phyloP scores from a whole-genome alignment of 2,113 vertebrate species.

The Macquaria australasica region DNA sequence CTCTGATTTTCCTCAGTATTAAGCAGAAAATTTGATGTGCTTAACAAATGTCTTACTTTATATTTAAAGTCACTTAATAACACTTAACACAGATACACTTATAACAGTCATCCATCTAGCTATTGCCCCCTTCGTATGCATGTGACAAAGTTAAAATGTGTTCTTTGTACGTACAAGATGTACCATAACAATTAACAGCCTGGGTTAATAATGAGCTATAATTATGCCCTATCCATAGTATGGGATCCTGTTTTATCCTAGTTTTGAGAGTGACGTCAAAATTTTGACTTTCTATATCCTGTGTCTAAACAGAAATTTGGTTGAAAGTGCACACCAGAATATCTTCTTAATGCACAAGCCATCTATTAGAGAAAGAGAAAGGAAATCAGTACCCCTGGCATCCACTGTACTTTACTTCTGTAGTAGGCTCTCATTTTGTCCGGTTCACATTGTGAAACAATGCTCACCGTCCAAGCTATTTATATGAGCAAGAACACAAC shows the following conservation, averaged over 20 bases:
- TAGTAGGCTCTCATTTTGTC: background rate
- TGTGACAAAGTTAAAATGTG: slow-evolving; percentile 8
- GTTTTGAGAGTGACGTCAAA: background rate
- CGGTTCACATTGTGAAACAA: background rate
- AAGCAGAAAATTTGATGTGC: background rate
- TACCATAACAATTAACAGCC: slow-evolving; percentile 60
- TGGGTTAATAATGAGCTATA: slow-evolving; percentile 41
- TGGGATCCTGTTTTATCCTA: slow-evolving; percentile 28
- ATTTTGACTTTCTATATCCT: background rate
- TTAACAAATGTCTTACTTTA: background rate
- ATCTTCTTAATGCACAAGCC: background rate
- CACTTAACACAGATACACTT: background rate
- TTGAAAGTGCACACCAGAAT: background rate
- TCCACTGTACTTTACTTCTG: background rate
- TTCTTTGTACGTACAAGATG: slow-evolving; percentile 49
- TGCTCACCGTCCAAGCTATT: slow-evolving; percentile 2
- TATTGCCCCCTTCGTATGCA: background rate
- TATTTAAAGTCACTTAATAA: background rate
- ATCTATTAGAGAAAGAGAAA: background rate
- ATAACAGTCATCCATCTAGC: background rate
- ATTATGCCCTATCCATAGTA: slow-evolving; percentile 29
- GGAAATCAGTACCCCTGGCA: background rate
- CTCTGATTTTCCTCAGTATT: too few relatives aligned
- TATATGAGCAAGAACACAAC: slow-evolving; percentile 21
- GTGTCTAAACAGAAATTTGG: background rate